Base-by-base conservation (phyloP, 2,888 invertebrate species). In the Ditylenchus weischeri region DNA sequence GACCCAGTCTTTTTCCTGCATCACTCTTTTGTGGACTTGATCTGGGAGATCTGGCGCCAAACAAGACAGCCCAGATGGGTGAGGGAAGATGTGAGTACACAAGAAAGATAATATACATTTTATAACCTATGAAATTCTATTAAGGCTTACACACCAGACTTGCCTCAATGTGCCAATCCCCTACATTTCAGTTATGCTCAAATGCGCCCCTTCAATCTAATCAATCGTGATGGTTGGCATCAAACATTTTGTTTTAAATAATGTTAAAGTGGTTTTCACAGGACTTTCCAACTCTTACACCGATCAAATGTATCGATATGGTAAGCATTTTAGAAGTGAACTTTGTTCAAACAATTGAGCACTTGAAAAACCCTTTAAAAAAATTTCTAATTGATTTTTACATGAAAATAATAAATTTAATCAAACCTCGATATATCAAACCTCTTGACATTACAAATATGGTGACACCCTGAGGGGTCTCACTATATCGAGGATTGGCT, bases 21-120 rank as follows among this genome's bases (percentile, higher is more conserved):
- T 60, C 84, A 84, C 71, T 78, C 82, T 6, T 84, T 84, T 69
- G 81, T 84, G 65, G 84, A 84, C 73, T 77, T 82, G 49, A 71
- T 84, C 21, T 84, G 84, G 83, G 84, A 84, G 66, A 75, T 76
- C 58, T 81, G 81, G 81, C 73, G 81, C 19, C 81, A 82, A 65
- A 61, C 77, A 48, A 73, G 75, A 62, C 81, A 81, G 61, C 76
- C 79, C 15, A 43, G 76, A 70, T 82, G 79, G 79, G 69, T 77
- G 62, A 71, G 79, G 59, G 80, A 80, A 69, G 62, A 67, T 57
- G 57, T 64, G 21, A 36, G 23, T 36, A 59, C 57, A 57, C n/a
- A 18, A 23, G 49, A 36, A 13, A 43, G 38, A 38, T 43, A 57
- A 62, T 18, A 11, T 57, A 1, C 47, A 47, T 11, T 47, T 47